These are phyloP conservation scores for Lordiphosa fenestrarum DNA, from an alignment of 2,888 invertebrate genomes.

Conservation along the genomic window DNA sequence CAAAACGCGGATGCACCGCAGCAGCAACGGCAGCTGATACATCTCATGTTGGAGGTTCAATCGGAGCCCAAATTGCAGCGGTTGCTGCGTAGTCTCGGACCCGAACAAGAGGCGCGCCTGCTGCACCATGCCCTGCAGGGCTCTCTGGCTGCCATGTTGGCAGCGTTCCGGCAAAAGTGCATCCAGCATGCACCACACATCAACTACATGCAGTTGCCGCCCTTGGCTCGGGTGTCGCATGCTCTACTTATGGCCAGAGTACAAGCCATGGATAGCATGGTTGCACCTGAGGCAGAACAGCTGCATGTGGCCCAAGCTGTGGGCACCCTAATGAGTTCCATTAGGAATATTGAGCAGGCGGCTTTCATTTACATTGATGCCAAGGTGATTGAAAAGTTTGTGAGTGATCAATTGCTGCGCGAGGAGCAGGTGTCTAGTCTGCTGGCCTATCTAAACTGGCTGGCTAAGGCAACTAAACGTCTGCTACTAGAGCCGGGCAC, in stretches of 20 bases:
- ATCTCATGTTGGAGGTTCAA: conserved; percentile 78
- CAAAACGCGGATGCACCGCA: conserved; percentile 66
- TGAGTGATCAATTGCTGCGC: conserved; percentile 78
- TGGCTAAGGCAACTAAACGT: conserved; percentile 39
- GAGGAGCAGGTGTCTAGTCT: conserved; percentile 61
- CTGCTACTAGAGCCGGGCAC: conserved; percentile 19
- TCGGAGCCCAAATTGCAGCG: conserved; percentile 80
- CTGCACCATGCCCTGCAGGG: conserved; percentile 82
- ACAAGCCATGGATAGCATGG: conserved; percentile 5
- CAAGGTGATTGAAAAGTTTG: conserved; percentile 78
- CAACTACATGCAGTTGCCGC: conserved; percentile 79
- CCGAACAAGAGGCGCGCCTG: conserved; percentile 79
- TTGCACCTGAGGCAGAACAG: conserved; percentile 22
- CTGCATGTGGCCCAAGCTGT: conserved; percentile 61
- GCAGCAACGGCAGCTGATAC: conserved; percentile 74
- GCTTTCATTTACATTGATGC: conserved; percentile 79
- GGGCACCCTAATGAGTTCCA: conserved; percentile 69
- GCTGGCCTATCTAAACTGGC: conserved; percentile 62
- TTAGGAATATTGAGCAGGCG: conserved; percentile 72
- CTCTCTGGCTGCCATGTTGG: conserved; percentile 81
- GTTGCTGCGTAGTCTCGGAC: conserved; percentile 78
- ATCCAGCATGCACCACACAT: conserved; percentile 80
- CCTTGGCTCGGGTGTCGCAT: conserved; percentile 77
- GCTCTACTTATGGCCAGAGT: conserved; percentile 72
- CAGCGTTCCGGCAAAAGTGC: conserved; percentile 79